phyloP scores from a whole-genome alignment of 1,140 invertebrate genomes.

The Asobara japonica region DNA sequence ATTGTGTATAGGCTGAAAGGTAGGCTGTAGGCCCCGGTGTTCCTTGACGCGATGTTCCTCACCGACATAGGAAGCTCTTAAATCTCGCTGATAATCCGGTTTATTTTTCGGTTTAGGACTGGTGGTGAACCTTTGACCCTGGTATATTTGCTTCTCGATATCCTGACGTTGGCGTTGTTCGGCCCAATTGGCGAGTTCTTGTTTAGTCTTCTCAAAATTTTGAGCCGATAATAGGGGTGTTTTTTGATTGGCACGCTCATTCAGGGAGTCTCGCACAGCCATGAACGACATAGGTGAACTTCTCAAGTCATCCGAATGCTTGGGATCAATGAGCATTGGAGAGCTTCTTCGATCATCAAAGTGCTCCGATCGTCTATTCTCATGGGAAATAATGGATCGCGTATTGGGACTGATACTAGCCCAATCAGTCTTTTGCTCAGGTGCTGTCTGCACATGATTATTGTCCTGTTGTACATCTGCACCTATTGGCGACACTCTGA shows the following conservation, averaged over 20 bases:
- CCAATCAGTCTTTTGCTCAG: constrained; percentile 58
- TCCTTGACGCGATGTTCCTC: constrained; percentile 52
- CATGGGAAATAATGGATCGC: constrained; percentile 50
- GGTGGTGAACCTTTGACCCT: constrained; percentile 52
- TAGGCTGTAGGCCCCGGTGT: constrained; percentile 52
- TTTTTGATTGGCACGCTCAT: constrained; percentile 57
- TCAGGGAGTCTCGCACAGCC: constrained; percentile 55
- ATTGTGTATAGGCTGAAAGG: constrained; percentile 62
- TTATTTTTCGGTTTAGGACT: constrained; percentile 60
- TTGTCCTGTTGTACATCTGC: constrained; percentile 57
- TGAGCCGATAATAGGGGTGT: constrained; percentile 58
- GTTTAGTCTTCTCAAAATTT: constrained; percentile 63
- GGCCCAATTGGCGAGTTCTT: constrained; percentile 62
- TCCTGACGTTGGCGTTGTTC: constrained; percentile 63
- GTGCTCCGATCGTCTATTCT: constrained; percentile 61
- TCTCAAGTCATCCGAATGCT: constrained; percentile 59
- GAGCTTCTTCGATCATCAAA: constrained; percentile 64
- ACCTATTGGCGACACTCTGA: constrained; percentile 59
- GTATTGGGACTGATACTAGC: constrained; percentile 59
- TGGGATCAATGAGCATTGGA: constrained; percentile 59
- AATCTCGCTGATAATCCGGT: constrained; percentile 56
- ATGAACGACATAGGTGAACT: constrained; percentile 63
- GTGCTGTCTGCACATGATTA: constrained; percentile 42
- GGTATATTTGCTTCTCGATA: constrained; percentile 54
- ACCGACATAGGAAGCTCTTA: constrained; percentile 36